Percentiles rank a stretch among this genome's conserved stretches.
These are phyloP conservation scores for Esox masquinongy DNA, from an alignment of 2,797 vertebrate species.

Conservation along the genomic window DNA sequence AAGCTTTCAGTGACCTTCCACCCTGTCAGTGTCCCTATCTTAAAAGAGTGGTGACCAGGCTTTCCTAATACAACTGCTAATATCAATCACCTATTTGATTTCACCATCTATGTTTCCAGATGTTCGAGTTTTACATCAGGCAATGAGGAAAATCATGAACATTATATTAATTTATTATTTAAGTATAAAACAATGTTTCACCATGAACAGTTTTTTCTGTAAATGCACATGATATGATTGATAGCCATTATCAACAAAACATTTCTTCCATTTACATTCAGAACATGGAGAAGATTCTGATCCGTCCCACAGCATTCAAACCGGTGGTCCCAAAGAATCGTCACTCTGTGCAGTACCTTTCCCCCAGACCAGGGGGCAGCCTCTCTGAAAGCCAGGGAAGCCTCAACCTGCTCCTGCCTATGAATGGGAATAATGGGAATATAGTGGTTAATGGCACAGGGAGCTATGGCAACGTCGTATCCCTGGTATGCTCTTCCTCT, in stretches of 20 bases:
- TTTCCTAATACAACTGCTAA: slow-evolving; percentile 42
- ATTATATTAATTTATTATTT: not conserved
- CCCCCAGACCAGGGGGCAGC: slow-evolving; percentile 75
- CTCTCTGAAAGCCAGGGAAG: slow-evolving; percentile 93
- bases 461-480: slow-evolving; percentile 47
- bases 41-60: slow-evolving; percentile 54
- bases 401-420: slow-evolving; percentile 85
- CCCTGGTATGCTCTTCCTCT: not conserved
- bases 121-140: not conserved
- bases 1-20: slow-evolving; percentile 46
- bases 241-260: not conserved
- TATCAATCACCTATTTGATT: slow-evolving; percentile 26
- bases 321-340: slow-evolving; percentile 93
- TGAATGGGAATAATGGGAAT: slow-evolving; percentile 21
- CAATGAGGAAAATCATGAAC: not conserved
- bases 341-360: slow-evolving; percentile 84
- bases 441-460: slow-evolving; percentile 33
- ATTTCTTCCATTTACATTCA: slow-evolving; percentile 53
- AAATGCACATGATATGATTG: not conserved
- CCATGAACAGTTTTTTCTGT: not conserved
- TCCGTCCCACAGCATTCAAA: slow-evolving; percentile 97
- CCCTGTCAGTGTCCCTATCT: slow-evolving; percentile 47
- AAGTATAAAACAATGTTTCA: not conserved
- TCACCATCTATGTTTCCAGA: not conserved
- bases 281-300: slow-evolving; percentile 97